Base-by-base conservation (phyloP, 2,113 vertebrate genomes). In the Bufo gargarizans region DNA sequence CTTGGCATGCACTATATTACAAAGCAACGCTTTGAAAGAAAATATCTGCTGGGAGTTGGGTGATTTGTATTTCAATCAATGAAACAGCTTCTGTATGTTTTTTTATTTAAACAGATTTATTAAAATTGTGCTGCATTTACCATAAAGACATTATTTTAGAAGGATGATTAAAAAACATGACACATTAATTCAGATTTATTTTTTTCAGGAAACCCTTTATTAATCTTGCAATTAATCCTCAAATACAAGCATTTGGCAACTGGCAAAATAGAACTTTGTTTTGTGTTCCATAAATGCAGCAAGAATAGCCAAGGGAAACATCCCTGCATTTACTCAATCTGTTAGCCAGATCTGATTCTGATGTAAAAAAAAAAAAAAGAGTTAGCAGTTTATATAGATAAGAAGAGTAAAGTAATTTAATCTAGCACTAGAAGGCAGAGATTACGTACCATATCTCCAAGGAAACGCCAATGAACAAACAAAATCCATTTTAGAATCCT, bases 391-490 rank as follows among this genome's bases (percentile, higher is more conserved):
- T 67, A 83, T 67, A 83, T 67, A 53, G 81, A 83, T 69, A 83
- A 83, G 81, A 83, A 83, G n/a, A 50, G 63, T 83, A 83, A 83
- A 83, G 61, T 83, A 67, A 83, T 83, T 83, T 69, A 83, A 83
- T 67, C 47, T 83, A 47, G 11, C 45, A 45, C 81, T 67, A 83
- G 63, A 83, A 83, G 58, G 81, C 81, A 69, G 59, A 83, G 81
- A 83, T 83, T 83, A 67, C 45, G 33, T 33, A 33, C 33, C 33
- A 65, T 67, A 63, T 82, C 80, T 65, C 80, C 59, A 20, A 67
- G 59, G 59, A 67, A 67, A 61, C 61, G 17, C 16, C 81, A 83
- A 65, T 65, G 81, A 83, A 69, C 81, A 83, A 83, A 83, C 56
- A 83, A 83, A 83, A 67, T 83, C 81, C 17, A 65, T 67, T 83